phyloP scores from a whole-genome alignment of 2,797 vertebrate genomes.

The Enteromius treurensis region DNA sequence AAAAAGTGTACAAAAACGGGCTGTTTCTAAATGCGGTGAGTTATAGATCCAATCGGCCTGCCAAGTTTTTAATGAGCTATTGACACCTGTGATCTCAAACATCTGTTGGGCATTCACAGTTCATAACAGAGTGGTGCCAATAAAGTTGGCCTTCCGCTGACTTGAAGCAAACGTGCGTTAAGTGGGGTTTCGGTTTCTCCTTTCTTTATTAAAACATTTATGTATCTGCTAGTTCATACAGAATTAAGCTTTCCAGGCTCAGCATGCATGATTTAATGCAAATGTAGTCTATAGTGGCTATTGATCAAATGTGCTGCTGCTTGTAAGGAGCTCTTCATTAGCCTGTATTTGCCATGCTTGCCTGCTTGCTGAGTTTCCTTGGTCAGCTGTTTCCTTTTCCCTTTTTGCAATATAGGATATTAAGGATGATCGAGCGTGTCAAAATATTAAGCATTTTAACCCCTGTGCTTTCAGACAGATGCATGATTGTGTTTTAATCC shows the following conservation, averaged over 20 bases:
- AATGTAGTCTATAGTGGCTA: constrained; percentile 29
- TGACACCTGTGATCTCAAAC: constrained; percentile 77
- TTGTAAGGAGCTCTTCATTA: constrained; percentile 29
- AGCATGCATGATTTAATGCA: constrained; percentile 38
- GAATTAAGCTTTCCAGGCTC: constrained; percentile 40
- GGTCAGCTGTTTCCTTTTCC: constrained; percentile 40
- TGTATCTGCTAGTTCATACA: constrained; percentile 56
- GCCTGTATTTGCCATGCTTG: constrained; percentile 31
- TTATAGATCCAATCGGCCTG: constrained; percentile 55
- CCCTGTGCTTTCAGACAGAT: constrained; percentile 6
- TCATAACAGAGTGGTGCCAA: constrained; percentile 75
- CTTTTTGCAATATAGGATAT: background rate
- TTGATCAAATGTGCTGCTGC: constrained; percentile 37
- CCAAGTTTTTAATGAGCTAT: constrained; percentile 77
- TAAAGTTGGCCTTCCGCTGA: constrained; percentile 68
- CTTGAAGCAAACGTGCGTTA: constrained; percentile 62
- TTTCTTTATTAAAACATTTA: constrained; percentile 54
- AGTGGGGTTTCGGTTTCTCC: constrained; percentile 43
- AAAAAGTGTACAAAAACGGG: constrained; percentile 48
- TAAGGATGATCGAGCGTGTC: constrained; percentile 26
- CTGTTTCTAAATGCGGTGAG: constrained; percentile 32
- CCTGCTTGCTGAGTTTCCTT: constrained; percentile 7
- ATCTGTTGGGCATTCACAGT: constrained; percentile 76
- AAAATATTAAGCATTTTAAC: constrained; percentile 26
- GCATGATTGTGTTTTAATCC: constrained; percentile 26